These are phyloP conservation scores for Lepidonotus clava DNA, from an alignment of 2,888 invertebrate species.

Conservation along the genomic window DNA sequence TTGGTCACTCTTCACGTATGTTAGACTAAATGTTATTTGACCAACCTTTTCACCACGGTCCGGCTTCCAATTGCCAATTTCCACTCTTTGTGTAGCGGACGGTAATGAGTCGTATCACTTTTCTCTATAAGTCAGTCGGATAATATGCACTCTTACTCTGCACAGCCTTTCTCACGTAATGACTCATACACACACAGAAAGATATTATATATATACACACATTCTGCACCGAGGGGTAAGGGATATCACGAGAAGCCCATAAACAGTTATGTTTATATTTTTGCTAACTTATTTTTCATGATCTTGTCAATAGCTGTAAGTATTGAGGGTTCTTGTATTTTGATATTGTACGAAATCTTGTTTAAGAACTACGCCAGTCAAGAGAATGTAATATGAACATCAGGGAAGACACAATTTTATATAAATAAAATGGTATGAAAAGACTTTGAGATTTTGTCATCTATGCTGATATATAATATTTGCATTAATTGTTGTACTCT, in stretches of 20 bases:
- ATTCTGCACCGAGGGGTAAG: constrained; percentile 28
- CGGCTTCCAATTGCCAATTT: not conserved
- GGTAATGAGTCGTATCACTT: not conserved
- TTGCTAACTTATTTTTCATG: constrained; percentile 55
- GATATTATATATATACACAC: constrained; percentile 28
- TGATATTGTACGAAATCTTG: constrained; percentile 54
- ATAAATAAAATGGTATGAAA: constrained; percentile 54
- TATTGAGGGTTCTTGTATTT: constrained; percentile 53
- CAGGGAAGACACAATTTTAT: constrained; percentile 56
- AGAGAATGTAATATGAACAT: constrained; percentile 55
- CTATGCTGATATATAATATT: not conserved
- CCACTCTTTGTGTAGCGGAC: not conserved
- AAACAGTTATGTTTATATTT: constrained; percentile 56
- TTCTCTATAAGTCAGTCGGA: constrained; percentile 6
- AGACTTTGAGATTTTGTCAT: not conserved
- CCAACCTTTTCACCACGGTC: not conserved
- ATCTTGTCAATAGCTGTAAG: constrained; percentile 53
- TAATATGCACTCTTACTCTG: constrained; percentile 42
- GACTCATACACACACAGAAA: constrained; percentile 31
- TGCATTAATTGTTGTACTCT: no score
- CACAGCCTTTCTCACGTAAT: constrained; percentile 13
- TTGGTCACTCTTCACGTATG: not conserved
- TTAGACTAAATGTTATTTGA: not conserved
- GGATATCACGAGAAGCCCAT: constrained; percentile 17
- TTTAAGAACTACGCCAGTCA: constrained; percentile 49